Evolutionary conservation across 2,797 vertebrate species (phyloP).

Genomic region (Apodemus agrarius): DNA sequence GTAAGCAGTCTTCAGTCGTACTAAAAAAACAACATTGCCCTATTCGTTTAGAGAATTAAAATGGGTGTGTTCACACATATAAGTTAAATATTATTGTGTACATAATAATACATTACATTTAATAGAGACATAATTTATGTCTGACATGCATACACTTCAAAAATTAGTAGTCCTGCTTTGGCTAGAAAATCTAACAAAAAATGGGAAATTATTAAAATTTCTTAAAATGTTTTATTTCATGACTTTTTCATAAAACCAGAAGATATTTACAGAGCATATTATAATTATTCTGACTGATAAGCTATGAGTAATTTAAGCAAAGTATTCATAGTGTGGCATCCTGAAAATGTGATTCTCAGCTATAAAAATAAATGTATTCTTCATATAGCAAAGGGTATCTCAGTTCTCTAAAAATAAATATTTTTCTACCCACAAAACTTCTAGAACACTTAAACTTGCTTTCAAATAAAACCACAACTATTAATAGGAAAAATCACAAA

Average conservation of each 20-base stretch:
- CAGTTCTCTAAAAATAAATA: conserved; percentile 39
- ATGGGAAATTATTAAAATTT: conserved; percentile 8
- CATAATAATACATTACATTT: conserved; percentile 10
- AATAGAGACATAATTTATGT: background rate
- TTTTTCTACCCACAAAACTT: conserved; percentile 30
- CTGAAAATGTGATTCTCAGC: background rate
- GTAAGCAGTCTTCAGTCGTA: background rate
- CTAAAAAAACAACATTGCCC: background rate
- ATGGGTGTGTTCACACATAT: background rate
- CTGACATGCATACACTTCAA: background rate
- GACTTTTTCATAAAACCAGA: background rate
- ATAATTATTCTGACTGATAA: conserved; percentile 10
- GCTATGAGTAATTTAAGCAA: background rate
- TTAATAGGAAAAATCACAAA: conserved; percentile 52
- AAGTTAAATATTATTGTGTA: background rate
- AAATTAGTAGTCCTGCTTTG: background rate
- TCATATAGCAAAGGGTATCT: background rate
- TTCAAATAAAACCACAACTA: conserved; percentile 57
- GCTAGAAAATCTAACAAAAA: background rate
- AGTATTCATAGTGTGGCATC: background rate
- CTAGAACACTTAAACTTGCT: background rate
- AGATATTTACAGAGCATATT: background rate
- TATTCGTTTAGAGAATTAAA: background rate
- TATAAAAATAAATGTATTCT: conserved; percentile 29
- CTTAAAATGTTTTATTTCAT: background rate